phyloP scores from a whole-genome alignment of 2,888 invertebrate species.

The Cerceris rybyensis region DNA sequence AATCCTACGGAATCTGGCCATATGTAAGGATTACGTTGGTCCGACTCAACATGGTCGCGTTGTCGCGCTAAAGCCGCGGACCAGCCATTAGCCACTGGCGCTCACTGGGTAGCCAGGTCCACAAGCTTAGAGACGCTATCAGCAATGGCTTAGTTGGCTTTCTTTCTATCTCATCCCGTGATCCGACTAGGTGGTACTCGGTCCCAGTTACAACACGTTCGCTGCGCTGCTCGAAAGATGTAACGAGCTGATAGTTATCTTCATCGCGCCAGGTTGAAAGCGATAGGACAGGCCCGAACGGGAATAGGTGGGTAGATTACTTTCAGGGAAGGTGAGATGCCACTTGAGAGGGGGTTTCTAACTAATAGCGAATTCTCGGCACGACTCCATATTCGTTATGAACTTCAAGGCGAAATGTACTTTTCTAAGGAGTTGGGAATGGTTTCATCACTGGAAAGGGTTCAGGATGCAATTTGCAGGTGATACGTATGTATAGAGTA shows the following conservation, averaged over 20 bases:
- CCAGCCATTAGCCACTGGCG: slow-evolving; percentile 71
- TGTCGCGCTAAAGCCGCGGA: slow-evolving; percentile 70
- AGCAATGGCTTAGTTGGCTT: slow-evolving; percentile 73
- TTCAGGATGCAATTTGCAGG: not conserved
- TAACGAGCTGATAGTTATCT: slow-evolving; percentile 77
- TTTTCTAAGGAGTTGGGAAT: not conserved
- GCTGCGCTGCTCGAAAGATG: slow-evolving; percentile 64
- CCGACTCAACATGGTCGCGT: slow-evolving; percentile 69
- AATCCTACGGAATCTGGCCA: slow-evolving; percentile 74
- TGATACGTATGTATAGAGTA: not conserved
- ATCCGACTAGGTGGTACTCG: slow-evolving; percentile 71
- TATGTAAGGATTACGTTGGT: slow-evolving; percentile 77
- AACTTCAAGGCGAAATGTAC: slow-evolving; percentile 24
- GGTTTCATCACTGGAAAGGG: not conserved
- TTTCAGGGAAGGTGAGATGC: slow-evolving; percentile 58
- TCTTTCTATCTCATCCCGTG: slow-evolving; percentile 72
- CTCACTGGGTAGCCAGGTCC: slow-evolving; percentile 59
- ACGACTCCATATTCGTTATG: slow-evolving; percentile 61
- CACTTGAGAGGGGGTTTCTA: slow-evolving; percentile 38
- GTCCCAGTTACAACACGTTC: slow-evolving; percentile 56
- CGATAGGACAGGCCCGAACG: slow-evolving; percentile 61
- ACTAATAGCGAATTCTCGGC: slow-evolving; percentile 60
- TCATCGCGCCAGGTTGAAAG: slow-evolving; percentile 66
- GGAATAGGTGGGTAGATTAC: slow-evolving; percentile 51
- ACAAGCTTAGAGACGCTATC: slow-evolving; percentile 76